phyloP scores from a whole-genome alignment of 2,113 vertebrate genomes.

The Pandion haliaetus region DNA sequence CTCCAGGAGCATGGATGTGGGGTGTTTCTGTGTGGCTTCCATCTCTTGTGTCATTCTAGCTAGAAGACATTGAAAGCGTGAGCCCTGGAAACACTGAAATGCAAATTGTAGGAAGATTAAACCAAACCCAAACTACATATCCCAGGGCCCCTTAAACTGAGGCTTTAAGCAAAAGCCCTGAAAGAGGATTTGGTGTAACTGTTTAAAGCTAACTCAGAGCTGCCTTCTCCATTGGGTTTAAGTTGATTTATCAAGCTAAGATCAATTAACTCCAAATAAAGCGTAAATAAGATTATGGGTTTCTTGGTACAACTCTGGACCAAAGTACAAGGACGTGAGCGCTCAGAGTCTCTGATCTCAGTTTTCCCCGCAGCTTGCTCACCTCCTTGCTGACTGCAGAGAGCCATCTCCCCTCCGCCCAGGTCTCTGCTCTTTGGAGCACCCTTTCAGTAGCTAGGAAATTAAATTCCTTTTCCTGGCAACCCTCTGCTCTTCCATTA shows the following conservation, averaged over 20 bases:
- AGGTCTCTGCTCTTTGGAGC: not conserved
- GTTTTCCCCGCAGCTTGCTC: not conserved
- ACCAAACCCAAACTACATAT: not conserved
- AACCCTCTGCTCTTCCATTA: not conserved
- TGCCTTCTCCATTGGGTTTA: not conserved
- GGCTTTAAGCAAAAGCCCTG: not conserved
- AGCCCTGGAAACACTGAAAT: not conserved
- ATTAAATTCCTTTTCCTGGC: not conserved
- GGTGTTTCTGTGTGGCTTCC: not conserved
- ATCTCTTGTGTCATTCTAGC: not conserved
- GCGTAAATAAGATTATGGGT: not conserved
- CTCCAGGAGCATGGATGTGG: not conserved
- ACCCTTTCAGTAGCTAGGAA: not conserved
- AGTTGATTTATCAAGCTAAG: not conserved
- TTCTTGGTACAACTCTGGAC: not conserved
- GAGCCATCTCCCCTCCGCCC: not conserved
- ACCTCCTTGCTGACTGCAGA: not conserved
- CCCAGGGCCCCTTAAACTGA: not conserved
- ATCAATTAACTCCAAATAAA: not conserved
- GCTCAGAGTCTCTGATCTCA: fast-evolving
- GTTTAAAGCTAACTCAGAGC: not conserved
- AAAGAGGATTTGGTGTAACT: not conserved
- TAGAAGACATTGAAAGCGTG: fast-evolving
- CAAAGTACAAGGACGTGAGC: fast-evolving
- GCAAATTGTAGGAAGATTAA: not conserved